Base-by-base conservation (phyloP, 2,888 invertebrate genomes). In the Latrodectus hesperus region DNA sequence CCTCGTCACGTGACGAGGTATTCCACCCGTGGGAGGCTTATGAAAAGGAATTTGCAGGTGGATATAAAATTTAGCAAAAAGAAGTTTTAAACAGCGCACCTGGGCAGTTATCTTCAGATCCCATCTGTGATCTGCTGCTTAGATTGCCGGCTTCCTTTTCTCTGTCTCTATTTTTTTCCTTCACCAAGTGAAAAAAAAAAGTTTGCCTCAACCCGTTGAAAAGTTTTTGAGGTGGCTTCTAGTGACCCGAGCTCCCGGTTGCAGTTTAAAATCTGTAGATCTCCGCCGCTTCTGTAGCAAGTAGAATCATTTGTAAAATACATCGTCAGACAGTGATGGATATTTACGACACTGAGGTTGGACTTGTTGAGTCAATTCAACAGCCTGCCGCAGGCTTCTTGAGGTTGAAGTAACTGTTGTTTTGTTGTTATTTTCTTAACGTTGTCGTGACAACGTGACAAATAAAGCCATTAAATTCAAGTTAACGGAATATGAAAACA, bases 1-100 rank as follows among this genome's bases (percentile, higher is more conserved):
- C 60, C n/a, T 60, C n/a, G n/a, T 60, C 60, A 60, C 60, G 12
- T 60, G 60, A 16, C n/a, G n/a, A 60, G n/a, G n/a, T n/a, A 16
- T n/a, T 60, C 60, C 60, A 60, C 60, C 60, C 60, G 60, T 60
- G n/a, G 60, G n/a, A n/a, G n/a, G n/a, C 60, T n/a, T n/a, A n/a
- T 60, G n/a, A n/a, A 60, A n/a, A 60, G n/a, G 60, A 60, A 60
- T 60, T 60, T n/a, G 60, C 60, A 60, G 60, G 60, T 60, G 60
- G 60, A 60, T 9, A 60, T 38, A 38, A 38, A 38, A 38, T 38
- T 38, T 38, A 38, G 38, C 60, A 60, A 60, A 60, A 60, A 55
- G n/a, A 60, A 60, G 60, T 60, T 16, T 60, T 60, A 60, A 16
- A 16, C 60, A 12, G 60, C 60, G 60, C 60, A 60, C 60, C 60